Base-by-base conservation (phyloP, 2,888 invertebrate species). In the Choristoneura rosaceana region DNA sequence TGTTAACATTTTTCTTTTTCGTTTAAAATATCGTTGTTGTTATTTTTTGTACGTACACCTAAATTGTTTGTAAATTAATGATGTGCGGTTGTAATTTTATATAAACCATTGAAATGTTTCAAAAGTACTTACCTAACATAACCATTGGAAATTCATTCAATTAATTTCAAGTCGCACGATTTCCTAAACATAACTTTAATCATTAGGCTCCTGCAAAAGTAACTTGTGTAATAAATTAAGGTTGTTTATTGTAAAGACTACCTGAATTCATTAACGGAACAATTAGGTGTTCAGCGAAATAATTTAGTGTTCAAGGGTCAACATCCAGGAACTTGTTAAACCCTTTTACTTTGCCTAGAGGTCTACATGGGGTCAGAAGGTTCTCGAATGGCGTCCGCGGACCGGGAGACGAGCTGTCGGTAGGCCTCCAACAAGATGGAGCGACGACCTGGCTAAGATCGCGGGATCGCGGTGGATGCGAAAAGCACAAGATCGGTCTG, bases 211-310 rank as follows among this genome's bases (percentile, higher is more conserved):
- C 2, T 34, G 52, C 70, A 66, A 66, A 66, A 70, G 65, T 50
- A 43, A 70, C 70, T 70, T 43, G 66, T 14, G 34, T 66, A 71
- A 71, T 66, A 43, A 71, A 66, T 71, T 66, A 43, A 4, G 60
- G 45, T 55, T 52, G 65, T 71, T 66, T 60, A 71, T 66, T 66
- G 52, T 61, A 25, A 61, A 61, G 66, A 41, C 65, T 52, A 66
- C 55, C 43, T 52, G 60, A 70, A 61, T 70, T 65, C 50, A 66
- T 66, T 60, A 52, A 61, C 17, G 38, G 52, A 52, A 71, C 61
- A 66, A 61, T 66, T 52, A 61, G 63, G 55, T 38, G 17, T 70
- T 58, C 63, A 58, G 33, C 12, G 33, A 55, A 70, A 58, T 64
- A 64, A 70, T 17, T 70, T 59, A 70, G 14, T 58, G 34, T 58